Conservation (phyloP, 2,888 invertebrate species). For the Dolichopus griseipennis region DNA sequence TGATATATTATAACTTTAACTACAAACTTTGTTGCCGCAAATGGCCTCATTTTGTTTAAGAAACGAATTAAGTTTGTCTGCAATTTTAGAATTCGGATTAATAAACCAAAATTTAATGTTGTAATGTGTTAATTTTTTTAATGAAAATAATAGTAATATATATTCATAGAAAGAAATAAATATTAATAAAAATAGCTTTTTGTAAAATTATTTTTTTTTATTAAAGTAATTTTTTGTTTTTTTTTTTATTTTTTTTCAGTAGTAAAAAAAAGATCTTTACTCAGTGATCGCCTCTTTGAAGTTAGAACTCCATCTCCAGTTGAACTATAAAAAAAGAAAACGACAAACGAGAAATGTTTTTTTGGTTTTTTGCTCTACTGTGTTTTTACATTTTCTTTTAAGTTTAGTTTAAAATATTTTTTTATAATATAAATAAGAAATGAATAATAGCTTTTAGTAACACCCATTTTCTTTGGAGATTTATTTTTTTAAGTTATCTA, state of each 20-base stretch:
- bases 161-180: slow-evolving; percentile 11
- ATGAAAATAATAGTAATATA: neutral
- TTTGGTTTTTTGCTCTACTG: slow-evolving; percentile 12
- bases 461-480: neutral
- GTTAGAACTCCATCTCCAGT: slow-evolving; percentile 94
- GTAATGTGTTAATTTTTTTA: too few relatives aligned
- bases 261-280: slow-evolving; percentile 31
- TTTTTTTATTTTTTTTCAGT: slow-evolving; percentile 16
- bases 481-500: neutral
- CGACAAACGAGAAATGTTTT: slow-evolving; percentile 29
- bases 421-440: neutral
- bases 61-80: too few relatives aligned
- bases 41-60: too few relatives aligned
- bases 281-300: slow-evolving; percentile 91
- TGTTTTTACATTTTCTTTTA: slow-evolving; percentile 14
- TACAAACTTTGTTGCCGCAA: too few relatives aligned
- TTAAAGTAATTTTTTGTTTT: slow-evolving; percentile 12
- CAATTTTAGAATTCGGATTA: neutral
- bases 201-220: slow-evolving; percentile 23
- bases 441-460: neutral
- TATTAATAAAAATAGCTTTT: slow-evolving; percentile 20
- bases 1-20: too few relatives aligned
- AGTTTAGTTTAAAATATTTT: neutral
- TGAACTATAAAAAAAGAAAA: slow-evolving; percentile 54
- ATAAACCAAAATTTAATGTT: too few relatives aligned